These are phyloP conservation scores for Phortica okadai DNA, from an alignment of 2,888 invertebrate genomes.

Conservation along the genomic window DNA sequence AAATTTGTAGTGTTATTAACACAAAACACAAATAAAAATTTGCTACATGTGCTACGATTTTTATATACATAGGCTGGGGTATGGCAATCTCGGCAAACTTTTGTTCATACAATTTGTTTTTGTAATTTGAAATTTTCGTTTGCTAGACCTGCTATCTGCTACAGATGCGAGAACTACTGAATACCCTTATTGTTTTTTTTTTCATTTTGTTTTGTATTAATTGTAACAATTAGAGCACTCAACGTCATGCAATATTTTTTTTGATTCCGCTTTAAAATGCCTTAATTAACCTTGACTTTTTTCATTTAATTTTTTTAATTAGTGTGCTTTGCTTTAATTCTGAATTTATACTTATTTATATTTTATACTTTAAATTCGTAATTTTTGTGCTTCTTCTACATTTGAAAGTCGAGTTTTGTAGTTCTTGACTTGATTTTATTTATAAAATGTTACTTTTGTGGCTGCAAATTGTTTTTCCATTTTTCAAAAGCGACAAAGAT, in stretches of 20 bases:
- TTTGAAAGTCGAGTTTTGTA: neutral
- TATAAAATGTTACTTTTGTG: neutral
- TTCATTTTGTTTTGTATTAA: neutral
- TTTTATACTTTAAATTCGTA: neutral
- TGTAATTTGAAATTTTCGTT: no score
- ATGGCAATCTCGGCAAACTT: no score
- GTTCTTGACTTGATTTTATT: neutral
- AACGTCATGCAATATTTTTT: neutral
- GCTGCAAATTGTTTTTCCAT: neutral
- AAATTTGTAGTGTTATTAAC: no score
- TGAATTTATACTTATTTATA: neutral
- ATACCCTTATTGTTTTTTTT: neutral
- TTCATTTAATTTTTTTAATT: conserved; percentile 29
- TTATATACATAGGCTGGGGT: no score
- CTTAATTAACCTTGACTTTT: conserved; percentile 25
- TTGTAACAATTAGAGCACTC: neutral
- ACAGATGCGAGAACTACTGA: no score
- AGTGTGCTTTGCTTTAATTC: neutral
- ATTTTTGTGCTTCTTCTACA: neutral
- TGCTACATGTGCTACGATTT: no score
- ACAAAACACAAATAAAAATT: no score
- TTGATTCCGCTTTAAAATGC: neutral
- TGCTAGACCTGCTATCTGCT: no score
- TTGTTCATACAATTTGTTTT: no score
- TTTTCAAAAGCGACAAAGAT: neutral